Evolutionary conservation across 1,140 invertebrate genomes (phyloP).

Genomic region (Aphelenchoides besseyi): DNA sequence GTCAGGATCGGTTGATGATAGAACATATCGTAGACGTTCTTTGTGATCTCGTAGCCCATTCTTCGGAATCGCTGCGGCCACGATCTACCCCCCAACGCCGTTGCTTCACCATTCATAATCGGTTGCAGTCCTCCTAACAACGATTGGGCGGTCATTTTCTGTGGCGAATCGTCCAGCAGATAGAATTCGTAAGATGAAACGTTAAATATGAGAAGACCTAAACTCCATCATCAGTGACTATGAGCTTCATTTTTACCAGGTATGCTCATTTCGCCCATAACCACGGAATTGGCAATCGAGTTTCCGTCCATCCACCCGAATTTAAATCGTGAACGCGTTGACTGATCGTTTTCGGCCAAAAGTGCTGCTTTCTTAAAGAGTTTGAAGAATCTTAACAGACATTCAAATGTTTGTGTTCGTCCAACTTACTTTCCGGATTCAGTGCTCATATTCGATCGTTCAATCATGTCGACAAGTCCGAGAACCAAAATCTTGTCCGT

Average conservation of each 20-base stretch:
- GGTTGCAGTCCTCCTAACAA: slow-evolving; percentile 60
- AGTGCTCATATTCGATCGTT: slow-evolving; percentile 39
- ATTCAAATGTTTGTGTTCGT: no score
- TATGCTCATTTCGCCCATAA: slow-evolving; percentile 74
- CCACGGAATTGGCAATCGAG: slow-evolving; percentile 82
- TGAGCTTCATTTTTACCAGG: slow-evolving; percentile 71
- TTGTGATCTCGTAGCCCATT: slow-evolving; percentile 56
- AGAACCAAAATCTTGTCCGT: slow-evolving; percentile 70
- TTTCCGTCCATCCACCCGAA: slow-evolving; percentile 83
- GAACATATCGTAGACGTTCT: slow-evolving; percentile 61
- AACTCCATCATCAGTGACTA: neutral
- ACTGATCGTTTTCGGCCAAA: slow-evolving; percentile 23
- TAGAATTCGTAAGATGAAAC: slow-evolving; percentile 83
- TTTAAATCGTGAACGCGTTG: slow-evolving; percentile 71
- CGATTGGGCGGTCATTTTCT: slow-evolving; percentile 57
- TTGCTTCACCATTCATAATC: slow-evolving; percentile 39
- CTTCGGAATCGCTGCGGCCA: slow-evolving; percentile 43
- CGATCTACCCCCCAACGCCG: slow-evolving; percentile 44
- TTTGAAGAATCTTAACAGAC: slow-evolving; percentile 47
- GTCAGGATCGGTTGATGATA: slow-evolving; percentile 73
- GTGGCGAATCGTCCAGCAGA: slow-evolving; percentile 75
- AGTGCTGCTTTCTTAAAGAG: slow-evolving; percentile 40
- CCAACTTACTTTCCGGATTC: slow-evolving; percentile 45
- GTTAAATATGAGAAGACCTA: slow-evolving; percentile 77
- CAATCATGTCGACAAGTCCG: slow-evolving; percentile 70